Evolutionary conservation across 2,113 vertebrate species (phyloP), one percentile per base, ranked within the genome.

Genomic region (Pionites leucogaster): DNA sequence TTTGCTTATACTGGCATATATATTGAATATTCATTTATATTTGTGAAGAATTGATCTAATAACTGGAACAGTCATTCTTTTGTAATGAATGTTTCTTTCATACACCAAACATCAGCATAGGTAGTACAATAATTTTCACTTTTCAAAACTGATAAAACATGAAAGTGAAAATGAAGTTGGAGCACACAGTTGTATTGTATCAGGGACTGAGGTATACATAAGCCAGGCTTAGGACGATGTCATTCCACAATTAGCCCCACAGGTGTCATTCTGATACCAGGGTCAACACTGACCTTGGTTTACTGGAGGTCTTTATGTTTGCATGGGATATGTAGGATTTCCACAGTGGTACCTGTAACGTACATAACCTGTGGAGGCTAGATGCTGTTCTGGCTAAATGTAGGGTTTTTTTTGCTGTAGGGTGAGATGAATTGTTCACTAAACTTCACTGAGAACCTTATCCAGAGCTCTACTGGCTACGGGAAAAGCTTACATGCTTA

Each of bases 401-500:
- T 57, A n/a, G 17, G 10, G 8, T 4, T 0, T 24, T 59, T 12
- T 75, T 90, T 93, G 29, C 35, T 42, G 3, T 25, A 42, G 55
- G 11, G 2, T 25, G 17, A 39, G 31, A 37, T 31, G 25, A 28
- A 9, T 28, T 64, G 25, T 68, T 24, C 14, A 29, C 9, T 63
- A 4, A 85, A 44, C 39, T 67, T 42, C 28, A 9, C 14, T 35
- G 39, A 67, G 22, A 69, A 16, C 10, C 39, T 83, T 80, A 27
- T 53, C 28, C 42, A 46, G 35, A 69, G 20, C 17, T 88, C 13
- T 5, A 3, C 1, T 74, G 37, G n/a, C 29, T 70, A 12, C 11
- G 65, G 55, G 19, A 70, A 13, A 39, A 47, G 3, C 5, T 82
- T 25, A 15, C 14, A 25, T 0, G 0, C 33, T 69, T 44, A 41